Evolutionary conservation across 2,888 invertebrate genomes (phyloP).

Genomic region (Stenodema calcarata): DNA sequence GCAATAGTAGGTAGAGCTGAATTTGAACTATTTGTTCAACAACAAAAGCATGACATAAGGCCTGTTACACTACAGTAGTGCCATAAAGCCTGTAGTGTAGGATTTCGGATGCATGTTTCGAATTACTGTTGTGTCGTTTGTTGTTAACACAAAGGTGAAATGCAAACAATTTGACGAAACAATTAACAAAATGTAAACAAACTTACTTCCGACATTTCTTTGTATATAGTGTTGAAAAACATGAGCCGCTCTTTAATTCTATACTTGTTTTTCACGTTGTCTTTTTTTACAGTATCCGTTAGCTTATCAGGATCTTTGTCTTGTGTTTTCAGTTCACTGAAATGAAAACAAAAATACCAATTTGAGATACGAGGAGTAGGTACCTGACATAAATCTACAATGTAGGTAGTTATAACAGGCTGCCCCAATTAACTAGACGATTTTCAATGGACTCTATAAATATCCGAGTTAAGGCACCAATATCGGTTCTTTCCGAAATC

Average conservation of each 20-base stretch:
- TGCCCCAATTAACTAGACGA: no score
- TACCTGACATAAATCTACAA: no score
- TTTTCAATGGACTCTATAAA: no score
- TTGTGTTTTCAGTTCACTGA: neutral
- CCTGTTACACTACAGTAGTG: no score
- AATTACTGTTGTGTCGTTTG: no score
- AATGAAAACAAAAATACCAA: neutral
- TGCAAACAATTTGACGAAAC: no score
- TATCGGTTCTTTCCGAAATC: neutral
- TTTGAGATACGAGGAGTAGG: neutral
- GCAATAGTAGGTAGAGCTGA: no score
- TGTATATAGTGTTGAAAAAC: neutral
- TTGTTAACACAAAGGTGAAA: no score
- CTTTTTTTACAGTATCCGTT: neutral
- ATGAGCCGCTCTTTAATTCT: neutral
- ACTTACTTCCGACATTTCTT: neutral
- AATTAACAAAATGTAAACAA: neutral
- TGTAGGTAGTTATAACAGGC: neutral
- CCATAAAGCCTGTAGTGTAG: no score
- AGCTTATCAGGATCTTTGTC: neutral
- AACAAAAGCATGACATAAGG: no score
- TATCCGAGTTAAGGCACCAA: no score
- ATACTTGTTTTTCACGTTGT: neutral
- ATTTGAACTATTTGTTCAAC: no score
- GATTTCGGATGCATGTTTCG: neutral